A percentile compares a stretch with the other conserved stretches of the same genome.
phyloP scores from a whole-genome alignment of 2,113 vertebrate species.

The Mionectes macconnelli region DNA sequence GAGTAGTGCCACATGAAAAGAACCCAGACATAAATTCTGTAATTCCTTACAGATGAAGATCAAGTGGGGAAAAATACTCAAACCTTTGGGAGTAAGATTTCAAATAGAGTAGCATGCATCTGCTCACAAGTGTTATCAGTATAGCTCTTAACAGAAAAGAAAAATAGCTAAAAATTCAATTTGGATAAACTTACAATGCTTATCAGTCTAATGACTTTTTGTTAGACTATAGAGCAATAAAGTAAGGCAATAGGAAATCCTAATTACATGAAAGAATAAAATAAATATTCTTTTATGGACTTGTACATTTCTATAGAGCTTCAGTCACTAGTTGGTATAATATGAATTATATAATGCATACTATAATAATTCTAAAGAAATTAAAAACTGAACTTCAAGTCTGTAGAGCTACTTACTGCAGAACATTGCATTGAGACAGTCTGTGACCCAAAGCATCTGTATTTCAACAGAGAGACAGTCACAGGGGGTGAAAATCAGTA shows the following conservation, averaged over 20 bases:
- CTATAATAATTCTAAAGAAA: background rate
- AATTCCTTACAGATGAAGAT: constrained; percentile 64
- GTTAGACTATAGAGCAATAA: background rate
- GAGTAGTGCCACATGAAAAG: constrained; percentile 64
- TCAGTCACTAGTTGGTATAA: background rate
- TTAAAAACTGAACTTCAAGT: background rate
- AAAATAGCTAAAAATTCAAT: background rate
- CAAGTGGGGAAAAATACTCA: constrained; percentile 1
- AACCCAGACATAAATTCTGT: constrained; percentile 61
- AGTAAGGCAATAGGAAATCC: background rate
- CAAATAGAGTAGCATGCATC: background rate
- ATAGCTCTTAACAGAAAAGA: background rate
- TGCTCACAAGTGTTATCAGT: background rate
- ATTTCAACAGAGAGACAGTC: background rate
- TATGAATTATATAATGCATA: background rate
- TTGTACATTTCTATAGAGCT: background rate
- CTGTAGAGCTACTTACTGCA: background rate
- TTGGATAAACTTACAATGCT: background rate
- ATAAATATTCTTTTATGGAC: background rate
- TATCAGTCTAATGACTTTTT: background rate
- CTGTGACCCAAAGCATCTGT: background rate
- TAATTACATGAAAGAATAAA: background rate
- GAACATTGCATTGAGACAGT: background rate
- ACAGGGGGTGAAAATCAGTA: background rate
- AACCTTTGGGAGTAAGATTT: background rate